These are phyloP conservation scores for Tinamus guttatus DNA, from an alignment of 2,113 vertebrate genomes.

Conservation along the genomic window DNA sequence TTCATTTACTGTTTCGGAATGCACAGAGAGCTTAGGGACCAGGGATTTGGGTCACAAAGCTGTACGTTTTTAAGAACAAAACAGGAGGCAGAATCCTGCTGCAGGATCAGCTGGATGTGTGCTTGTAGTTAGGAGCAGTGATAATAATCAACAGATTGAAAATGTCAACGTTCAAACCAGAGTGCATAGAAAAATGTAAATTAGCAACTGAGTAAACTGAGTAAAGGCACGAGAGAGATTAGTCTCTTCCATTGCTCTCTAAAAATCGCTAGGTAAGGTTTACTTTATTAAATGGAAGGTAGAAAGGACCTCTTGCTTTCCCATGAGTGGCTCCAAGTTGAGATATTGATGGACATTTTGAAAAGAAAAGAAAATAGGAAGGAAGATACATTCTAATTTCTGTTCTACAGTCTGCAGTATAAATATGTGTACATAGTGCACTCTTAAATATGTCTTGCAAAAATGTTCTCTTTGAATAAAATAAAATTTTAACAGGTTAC, in stretches of 20 bases:
- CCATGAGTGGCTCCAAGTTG: neutral
- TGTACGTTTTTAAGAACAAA: constrained; percentile 7
- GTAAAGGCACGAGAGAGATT: neutral
- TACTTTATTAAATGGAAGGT: neutral
- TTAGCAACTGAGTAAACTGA: neutral
- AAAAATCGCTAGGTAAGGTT: neutral
- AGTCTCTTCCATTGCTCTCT: neutral
- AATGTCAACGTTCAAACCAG: neutral
- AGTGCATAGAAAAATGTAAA: neutral
- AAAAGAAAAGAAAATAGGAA: neutral
- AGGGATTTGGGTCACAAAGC: neutral
- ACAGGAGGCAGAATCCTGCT: neutral
- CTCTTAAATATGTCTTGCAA: neutral
- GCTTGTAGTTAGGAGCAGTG: neutral
- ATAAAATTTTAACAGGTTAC: neutral
- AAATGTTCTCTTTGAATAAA: neutral
- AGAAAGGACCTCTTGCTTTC: neutral
- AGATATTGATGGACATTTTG: neutral
- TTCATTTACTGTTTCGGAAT: constrained; percentile 4
- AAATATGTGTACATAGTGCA: neutral
- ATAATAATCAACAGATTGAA: neutral
- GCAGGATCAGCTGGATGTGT: neutral
- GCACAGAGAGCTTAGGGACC: neutral
- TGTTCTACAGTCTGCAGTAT: neutral
- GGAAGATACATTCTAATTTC: neutral